Percentiles rank a stretch among this genome's conserved stretches.
phyloP scores from a whole-genome alignment of 2,797 vertebrate species.

The Pseudocheirus occidentalis region DNA sequence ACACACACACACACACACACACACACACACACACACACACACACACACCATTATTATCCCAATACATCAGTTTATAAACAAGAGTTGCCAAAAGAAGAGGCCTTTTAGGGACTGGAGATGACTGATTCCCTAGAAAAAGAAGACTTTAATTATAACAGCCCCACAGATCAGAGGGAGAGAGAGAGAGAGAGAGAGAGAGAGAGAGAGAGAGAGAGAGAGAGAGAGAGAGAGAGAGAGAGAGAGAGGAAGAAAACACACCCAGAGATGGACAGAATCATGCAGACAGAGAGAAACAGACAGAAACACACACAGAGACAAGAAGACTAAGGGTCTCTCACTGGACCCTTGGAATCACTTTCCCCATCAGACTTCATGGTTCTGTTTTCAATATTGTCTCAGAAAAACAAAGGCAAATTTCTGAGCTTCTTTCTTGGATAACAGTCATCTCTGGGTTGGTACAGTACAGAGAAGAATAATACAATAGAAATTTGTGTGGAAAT shows the following conservation, averaged over 20 bases:
- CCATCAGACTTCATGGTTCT: not conserved
- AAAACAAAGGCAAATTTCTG: not conserved
- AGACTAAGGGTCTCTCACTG: not conserved
- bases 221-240: not conserved
- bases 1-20: not conserved
- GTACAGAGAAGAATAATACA: not conserved
- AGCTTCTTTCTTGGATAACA: not conserved
- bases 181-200: no score
- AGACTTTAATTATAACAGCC: slow-evolving; percentile 7
- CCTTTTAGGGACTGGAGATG: slow-evolving; percentile 8
- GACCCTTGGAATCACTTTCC: not conserved
- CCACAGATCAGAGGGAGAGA: rapidly evolving
- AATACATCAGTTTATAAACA: slow-evolving; percentile 67
- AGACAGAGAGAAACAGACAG: not conserved
- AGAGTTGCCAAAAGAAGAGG: not conserved
- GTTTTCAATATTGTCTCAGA: not conserved
- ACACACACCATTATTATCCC: slow-evolving; percentile 51
- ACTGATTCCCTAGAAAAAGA: slow-evolving; percentile 10
- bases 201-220: no score
- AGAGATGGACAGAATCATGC: not conserved
- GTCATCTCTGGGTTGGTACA: not conserved
- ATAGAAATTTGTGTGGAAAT: not conserved
- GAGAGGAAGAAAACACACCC: not conserved
- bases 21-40: not conserved
- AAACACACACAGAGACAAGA: not conserved